Conservation (phyloP, 2,888 invertebrate genomes). For the Ischnura elegans region DNA sequence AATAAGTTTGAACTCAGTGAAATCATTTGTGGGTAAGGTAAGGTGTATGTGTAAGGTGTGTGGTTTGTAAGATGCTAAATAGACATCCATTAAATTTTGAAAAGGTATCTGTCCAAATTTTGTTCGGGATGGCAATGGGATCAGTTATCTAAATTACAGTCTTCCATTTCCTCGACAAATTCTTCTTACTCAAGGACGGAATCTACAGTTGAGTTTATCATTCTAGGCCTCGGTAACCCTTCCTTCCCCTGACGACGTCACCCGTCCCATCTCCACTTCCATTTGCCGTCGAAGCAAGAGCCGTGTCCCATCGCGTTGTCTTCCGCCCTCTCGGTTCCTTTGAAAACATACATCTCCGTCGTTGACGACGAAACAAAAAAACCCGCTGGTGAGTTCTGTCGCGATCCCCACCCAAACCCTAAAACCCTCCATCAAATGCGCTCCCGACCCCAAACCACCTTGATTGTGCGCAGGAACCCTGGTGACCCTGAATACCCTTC, state of each 20-base stretch:
- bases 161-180: too few relatives aligned
- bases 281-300: background rate
- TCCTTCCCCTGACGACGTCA: background rate
- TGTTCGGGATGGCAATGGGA: too few relatives aligned
- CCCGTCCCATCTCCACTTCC: background rate
- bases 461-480: background rate
- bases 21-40: too few relatives aligned
- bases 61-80: too few relatives aligned
- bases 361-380: background rate
- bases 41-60: too few relatives aligned
- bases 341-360: slow-evolving; percentile 26
- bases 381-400: background rate
- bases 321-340: slow-evolving; percentile 49
- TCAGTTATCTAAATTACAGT: too few relatives aligned
- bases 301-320: slow-evolving; percentile 15
- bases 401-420: background rate
- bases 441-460: background rate
- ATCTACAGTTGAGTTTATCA: background rate
- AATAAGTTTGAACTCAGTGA: too few relatives aligned
- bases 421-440: background rate
- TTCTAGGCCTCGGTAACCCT: background rate
- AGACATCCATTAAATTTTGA: too few relatives aligned
- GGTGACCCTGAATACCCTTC: background rate
- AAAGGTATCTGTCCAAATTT: too few relatives aligned
- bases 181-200: too few relatives aligned